Evolutionary conservation across 2,113 vertebrate genomes (phyloP).

Genomic region (Otis tarda): DNA sequence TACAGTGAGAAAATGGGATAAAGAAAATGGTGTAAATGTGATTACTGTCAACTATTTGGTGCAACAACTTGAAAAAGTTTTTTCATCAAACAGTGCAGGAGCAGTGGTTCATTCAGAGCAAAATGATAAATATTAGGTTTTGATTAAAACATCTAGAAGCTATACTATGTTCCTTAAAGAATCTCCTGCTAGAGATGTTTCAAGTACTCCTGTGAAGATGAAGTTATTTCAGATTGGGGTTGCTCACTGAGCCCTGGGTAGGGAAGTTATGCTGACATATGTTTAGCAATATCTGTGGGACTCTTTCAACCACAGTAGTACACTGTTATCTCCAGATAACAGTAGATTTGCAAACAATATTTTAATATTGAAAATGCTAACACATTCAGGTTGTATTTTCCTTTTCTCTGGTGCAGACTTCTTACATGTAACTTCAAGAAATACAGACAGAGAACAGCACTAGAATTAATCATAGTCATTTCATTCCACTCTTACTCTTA

Average conservation of each 20-base stretch:
- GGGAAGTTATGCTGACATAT: neutral
- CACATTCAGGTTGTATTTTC: neutral
- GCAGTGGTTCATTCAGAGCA: neutral
- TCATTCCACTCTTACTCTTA: neutral
- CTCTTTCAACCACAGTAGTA: neutral
- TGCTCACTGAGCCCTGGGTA: neutral
- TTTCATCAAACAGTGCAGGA: neutral
- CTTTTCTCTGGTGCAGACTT: neutral
- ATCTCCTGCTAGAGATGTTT: neutral
- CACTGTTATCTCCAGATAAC: neutral
- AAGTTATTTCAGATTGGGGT: neutral
- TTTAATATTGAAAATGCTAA: neutral
- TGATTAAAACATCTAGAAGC: neutral
- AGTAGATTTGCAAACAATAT: neutral
- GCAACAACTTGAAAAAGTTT: neutral
- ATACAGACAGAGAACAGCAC: neutral
- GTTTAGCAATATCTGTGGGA: neutral
- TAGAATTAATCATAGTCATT: slow-evolving; percentile 2
- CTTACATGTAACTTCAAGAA: neutral
- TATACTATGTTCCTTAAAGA: neutral
- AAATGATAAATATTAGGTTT: neutral
- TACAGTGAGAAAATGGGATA: slow-evolving; percentile 33
- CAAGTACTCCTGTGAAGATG: neutral
- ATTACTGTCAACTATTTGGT: slow-evolving; percentile 5
- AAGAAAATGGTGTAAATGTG: slow-evolving; percentile 37